phyloP scores from a whole-genome alignment of 2,797 vertebrate species.

The Bradypodion ventrale region DNA sequence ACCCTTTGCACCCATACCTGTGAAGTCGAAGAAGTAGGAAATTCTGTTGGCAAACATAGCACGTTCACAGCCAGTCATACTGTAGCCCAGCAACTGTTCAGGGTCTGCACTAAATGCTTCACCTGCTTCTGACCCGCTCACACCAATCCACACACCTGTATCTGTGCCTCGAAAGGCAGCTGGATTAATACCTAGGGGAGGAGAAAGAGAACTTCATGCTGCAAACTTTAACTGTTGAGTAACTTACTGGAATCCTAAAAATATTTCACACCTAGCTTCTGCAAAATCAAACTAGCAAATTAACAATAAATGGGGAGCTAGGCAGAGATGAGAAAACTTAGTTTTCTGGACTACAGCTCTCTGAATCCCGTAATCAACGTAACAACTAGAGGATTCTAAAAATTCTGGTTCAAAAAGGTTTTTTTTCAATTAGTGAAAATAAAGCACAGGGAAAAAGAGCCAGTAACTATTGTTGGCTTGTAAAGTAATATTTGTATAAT shows the following conservation, averaged over 20 bases:
- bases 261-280: not conserved
- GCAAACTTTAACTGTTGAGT: not conserved
- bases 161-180: conserved; percentile 83
- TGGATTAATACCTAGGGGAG: conserved; percentile 85
- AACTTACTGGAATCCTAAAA: not conserved
- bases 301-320: too few relatives aligned
- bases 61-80: conserved; percentile 96
- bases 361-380: too few relatives aligned
- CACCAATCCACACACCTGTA: conserved; percentile 93
- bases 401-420: too few relatives aligned
- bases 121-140: conserved; percentile 89
- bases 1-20: conserved; percentile 73
- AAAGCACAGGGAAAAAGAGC: not conserved
- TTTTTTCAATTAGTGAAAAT: too few relatives aligned
- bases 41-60: conserved; percentile 97
- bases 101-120: conserved; percentile 94
- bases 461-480: not conserved
- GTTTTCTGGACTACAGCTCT: not conserved
- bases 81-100: conserved; percentile 93
- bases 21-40: conserved; percentile 94
- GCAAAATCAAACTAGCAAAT: not conserved
- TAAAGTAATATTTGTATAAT: not conserved
- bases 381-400: too few relatives aligned
- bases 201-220: not conserved
- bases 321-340: not conserved